Conservation (phyloP, 2,888 invertebrate genomes). For the Spilarctia lutea region DNA sequence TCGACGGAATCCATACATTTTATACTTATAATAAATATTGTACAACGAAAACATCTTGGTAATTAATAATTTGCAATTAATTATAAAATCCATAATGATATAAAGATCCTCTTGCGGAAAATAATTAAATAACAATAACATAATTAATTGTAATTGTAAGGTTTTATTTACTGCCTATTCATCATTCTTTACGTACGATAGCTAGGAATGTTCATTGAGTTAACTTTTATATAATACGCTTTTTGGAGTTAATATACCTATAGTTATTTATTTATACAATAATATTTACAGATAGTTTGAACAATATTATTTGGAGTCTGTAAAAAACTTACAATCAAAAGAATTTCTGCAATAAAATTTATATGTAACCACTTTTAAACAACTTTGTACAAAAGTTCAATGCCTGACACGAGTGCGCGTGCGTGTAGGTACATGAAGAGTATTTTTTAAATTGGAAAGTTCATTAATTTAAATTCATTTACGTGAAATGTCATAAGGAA, state of each 20-base stretch:
- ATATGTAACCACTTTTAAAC: slow-evolving; percentile 60
- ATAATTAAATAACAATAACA: not conserved
- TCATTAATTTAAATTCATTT: slow-evolving; percentile 5
- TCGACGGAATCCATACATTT: slow-evolving; percentile 6
- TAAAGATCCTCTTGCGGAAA: not conserved
- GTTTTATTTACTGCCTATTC: not conserved
- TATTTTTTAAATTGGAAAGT: not conserved
- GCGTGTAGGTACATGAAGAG: not conserved
- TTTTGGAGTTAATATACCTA: too few species aligned
- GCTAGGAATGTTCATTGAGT: not conserved
- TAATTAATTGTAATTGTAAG: not conserved
- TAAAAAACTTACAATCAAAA: not conserved
- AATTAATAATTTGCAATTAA: not conserved
- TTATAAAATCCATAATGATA: not conserved
- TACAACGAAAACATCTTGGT: not conserved
- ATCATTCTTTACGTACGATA: not conserved
- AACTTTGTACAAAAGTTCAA: slow-evolving; percentile 83
- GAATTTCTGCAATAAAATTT: slow-evolving; percentile 9
- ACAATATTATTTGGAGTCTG: not conserved
- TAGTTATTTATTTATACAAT: too few species aligned
- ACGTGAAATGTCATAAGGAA: not conserved
- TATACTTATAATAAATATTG: slow-evolving; percentile 1
- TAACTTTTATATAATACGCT: not conserved
- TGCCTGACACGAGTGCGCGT: slow-evolving; percentile 52
- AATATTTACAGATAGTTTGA: slow-evolving; percentile 15